Conservation (phyloP, 2,113 vertebrate genomes). For the Furnarius figulus region DNA sequence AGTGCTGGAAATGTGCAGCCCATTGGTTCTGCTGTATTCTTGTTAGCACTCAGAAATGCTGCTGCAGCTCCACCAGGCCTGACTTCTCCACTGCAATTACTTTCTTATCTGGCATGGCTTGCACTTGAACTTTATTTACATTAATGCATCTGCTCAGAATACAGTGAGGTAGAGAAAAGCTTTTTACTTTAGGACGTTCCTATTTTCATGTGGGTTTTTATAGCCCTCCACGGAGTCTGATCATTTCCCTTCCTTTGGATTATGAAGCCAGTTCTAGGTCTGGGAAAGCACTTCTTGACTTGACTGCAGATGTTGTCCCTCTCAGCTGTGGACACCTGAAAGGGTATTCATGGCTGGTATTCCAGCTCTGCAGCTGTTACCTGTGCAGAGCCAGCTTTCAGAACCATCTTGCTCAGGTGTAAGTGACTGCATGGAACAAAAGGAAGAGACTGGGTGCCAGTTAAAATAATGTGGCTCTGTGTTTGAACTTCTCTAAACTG, state of each 20-base stretch:
- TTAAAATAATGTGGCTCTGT: background rate
- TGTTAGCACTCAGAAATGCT: background rate
- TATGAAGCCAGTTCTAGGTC: background rate
- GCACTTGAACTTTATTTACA: conserved; percentile 7
- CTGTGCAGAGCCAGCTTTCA: background rate
- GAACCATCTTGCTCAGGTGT: background rate
- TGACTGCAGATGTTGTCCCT: background rate
- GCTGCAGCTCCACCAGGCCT: background rate
- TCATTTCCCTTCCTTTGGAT: background rate
- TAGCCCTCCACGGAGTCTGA: background rate
- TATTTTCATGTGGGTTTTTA: background rate
- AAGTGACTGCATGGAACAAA: background rate
- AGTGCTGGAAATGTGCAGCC: background rate
- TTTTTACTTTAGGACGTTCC: background rate
- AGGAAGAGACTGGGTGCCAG: background rate
- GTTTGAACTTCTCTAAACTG: background rate
- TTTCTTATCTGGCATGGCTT: background rate
- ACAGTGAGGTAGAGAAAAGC: background rate
- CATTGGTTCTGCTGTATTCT: background rate
- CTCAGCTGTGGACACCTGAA: background rate
- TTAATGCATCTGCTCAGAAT: background rate
- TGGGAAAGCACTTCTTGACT: background rate
- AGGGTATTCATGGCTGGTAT: background rate
- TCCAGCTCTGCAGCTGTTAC: background rate
- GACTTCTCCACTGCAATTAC: background rate